Conservation (phyloP, 2,888 invertebrate species). For the Villa cingulata region DNA sequence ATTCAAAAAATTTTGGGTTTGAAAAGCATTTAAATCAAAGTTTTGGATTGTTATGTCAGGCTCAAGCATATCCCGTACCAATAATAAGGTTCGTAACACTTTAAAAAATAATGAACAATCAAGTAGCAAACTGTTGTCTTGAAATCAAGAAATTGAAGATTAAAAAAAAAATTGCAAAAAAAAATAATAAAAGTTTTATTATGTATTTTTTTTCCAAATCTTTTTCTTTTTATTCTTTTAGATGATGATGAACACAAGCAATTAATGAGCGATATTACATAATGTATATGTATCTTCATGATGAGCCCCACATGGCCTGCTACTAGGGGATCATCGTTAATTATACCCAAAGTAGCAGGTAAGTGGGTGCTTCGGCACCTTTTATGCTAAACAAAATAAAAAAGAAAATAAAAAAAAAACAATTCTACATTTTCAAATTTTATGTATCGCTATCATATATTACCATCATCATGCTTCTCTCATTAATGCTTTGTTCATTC, state of each 20-base stretch:
- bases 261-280: constrained; percentile 13
- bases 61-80: constrained; percentile 52
- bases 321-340: constrained; percentile 19
- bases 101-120: too few species aligned
- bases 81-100: constrained; percentile 41
- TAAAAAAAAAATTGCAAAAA: not conserved
- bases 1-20: constrained; percentile 28
- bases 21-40: constrained; percentile 28
- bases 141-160: not conserved
- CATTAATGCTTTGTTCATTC: constrained; percentile 7
- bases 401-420: too few species aligned
- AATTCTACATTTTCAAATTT: too few species aligned
- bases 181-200: too few species aligned
- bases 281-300: too few species aligned
- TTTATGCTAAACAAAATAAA: not conserved
- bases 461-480: constrained; percentile 3
- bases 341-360: constrained; percentile 21
- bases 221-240: constrained; percentile 2
- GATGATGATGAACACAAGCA: constrained; percentile 7
- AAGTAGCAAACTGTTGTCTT: too few species aligned
- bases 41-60: constrained; percentile 48
- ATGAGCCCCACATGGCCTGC: constrained; percentile 15
- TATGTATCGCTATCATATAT: constrained; percentile 1
- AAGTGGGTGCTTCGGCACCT: constrained; percentile 16
- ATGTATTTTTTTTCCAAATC: not conserved